These are phyloP conservation scores for Laspeyria flexula DNA, from an alignment of 2,888 invertebrate species.

Conservation along the genomic window DNA sequence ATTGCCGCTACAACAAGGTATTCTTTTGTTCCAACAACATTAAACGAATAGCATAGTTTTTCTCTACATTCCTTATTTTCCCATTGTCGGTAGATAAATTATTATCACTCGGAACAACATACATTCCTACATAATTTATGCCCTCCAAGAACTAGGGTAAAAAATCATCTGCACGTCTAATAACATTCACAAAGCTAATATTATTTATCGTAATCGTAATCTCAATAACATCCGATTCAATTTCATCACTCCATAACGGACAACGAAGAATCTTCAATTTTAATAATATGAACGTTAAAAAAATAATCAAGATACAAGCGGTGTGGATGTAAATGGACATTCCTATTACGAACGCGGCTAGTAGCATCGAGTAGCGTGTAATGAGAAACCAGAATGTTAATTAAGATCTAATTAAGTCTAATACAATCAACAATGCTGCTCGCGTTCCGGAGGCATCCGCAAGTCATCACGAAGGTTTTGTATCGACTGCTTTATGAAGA, in stretches of 20 bases:
- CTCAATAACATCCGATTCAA: slow-evolving; percentile 64
- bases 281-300: slow-evolving; percentile 66
- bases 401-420: slow-evolving; percentile 86
- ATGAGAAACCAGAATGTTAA: slow-evolving; percentile 86
- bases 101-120: slow-evolving; percentile 30
- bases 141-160: slow-evolving; percentile 19
- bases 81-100: slow-evolving; percentile 32
- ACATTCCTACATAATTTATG: slow-evolving; percentile 38
- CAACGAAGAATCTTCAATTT: slow-evolving; percentile 54
- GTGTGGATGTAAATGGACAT: slow-evolving; percentile 75
- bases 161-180: slow-evolving; percentile 28
- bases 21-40: slow-evolving; percentile 43
- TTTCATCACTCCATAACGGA: slow-evolving; percentile 64
- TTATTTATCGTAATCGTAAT: slow-evolving; percentile 51
- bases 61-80: slow-evolving; percentile 25
- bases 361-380: slow-evolving; percentile 84
- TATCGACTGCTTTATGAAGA: slow-evolving; percentile 59
- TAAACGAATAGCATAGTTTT: slow-evolving; percentile 31
- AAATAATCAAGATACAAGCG: slow-evolving; percentile 72
- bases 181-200: slow-evolving; percentile 48
- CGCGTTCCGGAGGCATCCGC: slow-evolving; percentile 81
- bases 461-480: slow-evolving; percentile 78
- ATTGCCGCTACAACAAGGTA: slow-evolving; percentile 41
- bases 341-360: slow-evolving; percentile 76
- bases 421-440: slow-evolving; percentile 85